These are phyloP conservation scores for Myrmecophaga tridactyla DNA, from an alignment of 2,113 vertebrate genomes.

Conservation along the genomic window DNA sequence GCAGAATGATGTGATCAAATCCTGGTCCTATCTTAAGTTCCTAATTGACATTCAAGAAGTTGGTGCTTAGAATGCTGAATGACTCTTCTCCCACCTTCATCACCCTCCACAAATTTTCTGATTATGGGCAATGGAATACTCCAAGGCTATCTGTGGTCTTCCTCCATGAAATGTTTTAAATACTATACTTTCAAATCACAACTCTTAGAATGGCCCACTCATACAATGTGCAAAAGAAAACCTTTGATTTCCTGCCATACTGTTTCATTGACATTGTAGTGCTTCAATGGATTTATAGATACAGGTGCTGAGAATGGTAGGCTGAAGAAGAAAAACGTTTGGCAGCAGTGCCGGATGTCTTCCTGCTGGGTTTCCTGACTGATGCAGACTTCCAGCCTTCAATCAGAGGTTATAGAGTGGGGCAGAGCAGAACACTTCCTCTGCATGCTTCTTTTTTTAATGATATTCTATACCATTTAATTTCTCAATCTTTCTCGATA, in stretches of 20 bases:
- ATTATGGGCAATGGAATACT: background rate
- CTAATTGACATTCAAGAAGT: background rate
- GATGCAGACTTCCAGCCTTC: background rate
- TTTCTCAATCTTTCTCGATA: background rate
- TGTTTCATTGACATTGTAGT: background rate
- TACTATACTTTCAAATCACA: background rate
- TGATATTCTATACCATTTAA: background rate
- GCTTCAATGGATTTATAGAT: background rate
- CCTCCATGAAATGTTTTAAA: background rate
- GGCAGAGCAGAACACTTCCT: too few relatives aligned
- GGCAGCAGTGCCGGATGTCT: background rate
- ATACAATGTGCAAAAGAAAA: background rate
- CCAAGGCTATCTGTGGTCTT: background rate
- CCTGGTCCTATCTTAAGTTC: background rate
- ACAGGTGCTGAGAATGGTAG: background rate
- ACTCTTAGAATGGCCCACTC: background rate
- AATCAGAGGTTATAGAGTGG: background rate
- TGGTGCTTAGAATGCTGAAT: background rate
- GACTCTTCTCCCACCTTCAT: background rate
- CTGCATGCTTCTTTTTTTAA: background rate
- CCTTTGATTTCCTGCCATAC: background rate
- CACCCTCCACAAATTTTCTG: background rate
- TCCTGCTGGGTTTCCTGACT: background rate
- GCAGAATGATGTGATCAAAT: background rate
- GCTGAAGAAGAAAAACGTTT: background rate